Evolutionary conservation across 2,888 invertebrate species (phyloP).

Genomic region (Volucella inflata): DNA sequence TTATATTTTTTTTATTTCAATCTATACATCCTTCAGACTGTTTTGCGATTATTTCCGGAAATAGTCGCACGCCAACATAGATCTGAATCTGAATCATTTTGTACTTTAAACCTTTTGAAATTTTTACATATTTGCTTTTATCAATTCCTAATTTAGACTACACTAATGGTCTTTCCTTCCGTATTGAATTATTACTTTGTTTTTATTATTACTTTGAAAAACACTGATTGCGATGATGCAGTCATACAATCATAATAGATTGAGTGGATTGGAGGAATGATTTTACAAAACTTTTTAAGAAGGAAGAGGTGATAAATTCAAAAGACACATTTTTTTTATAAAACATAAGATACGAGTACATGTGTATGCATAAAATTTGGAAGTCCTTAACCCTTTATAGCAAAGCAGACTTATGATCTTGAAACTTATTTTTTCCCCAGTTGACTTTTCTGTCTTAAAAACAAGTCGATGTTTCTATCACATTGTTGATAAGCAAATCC

Average conservation of each 20-base stretch:
- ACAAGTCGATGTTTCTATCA: too few species aligned
- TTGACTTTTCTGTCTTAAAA: too few species aligned
- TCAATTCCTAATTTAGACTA: neutral
- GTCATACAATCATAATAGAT: neutral
- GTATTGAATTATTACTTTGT: neutral
- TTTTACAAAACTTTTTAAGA: too few species aligned
- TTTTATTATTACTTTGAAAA: neutral
- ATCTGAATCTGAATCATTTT: conserved; percentile 50
- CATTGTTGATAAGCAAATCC: too few species aligned
- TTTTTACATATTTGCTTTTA: conserved; percentile 6
- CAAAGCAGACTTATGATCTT: too few species aligned
- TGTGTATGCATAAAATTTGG: too few species aligned
- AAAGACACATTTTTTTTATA: too few species aligned
- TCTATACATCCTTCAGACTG: conserved; percentile 7
- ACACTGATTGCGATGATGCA: conserved; percentile 2
- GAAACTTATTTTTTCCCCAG: too few species aligned
- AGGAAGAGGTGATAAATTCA: too few species aligned
- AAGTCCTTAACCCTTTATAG: too few species aligned
- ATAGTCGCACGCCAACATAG: conserved; percentile 26
- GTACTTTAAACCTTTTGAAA: conserved; percentile 40
- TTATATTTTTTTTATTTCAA: neutral
- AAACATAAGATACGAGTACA: too few species aligned
- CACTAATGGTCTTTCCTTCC: neutral
- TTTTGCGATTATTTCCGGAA: conserved; percentile 30
- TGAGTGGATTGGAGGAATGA: too few species aligned